A percentile compares a stretch with the other conserved stretches of the same genome.
Evolutionary conservation across 1,140 invertebrate species (phyloP).

Genomic region (Amyelois transitella): DNA sequence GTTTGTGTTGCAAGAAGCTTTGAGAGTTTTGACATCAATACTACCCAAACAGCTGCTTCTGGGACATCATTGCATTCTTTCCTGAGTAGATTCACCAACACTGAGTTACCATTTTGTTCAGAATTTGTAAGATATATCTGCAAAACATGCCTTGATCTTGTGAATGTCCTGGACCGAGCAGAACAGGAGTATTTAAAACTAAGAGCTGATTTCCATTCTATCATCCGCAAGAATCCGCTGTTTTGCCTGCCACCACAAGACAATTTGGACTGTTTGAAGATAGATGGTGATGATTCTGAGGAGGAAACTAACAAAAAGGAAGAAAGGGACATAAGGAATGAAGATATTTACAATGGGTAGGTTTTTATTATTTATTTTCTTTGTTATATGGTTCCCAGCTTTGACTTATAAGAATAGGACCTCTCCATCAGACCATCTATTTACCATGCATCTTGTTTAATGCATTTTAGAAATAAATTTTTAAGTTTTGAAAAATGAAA

Average conservation of each 20-base stretch:
- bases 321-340: too few relatives aligned
- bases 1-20: slow-evolving; percentile 36
- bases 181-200: slow-evolving; percentile 55
- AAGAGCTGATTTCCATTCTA: slow-evolving; percentile 52
- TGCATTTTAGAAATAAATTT: too few relatives aligned
- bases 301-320: too few relatives aligned
- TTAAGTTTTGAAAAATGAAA: too few relatives aligned
- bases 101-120: slow-evolving; percentile 23
- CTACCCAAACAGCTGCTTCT: slow-evolving; percentile 31
- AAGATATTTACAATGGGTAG: too few relatives aligned
- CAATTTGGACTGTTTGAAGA: slow-evolving; percentile 34
- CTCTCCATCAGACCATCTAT: too few relatives aligned
- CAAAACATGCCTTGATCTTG: slow-evolving; percentile 49
- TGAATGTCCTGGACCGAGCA: slow-evolving; percentile 52
- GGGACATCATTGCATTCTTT: slow-evolving; percentile 38
- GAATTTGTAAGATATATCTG: slow-evolving; percentile 42
- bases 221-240: slow-evolving; percentile 56
- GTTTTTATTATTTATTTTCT: too few relatives aligned
- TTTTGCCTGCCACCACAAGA: slow-evolving; percentile 27
- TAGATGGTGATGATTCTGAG: slow-evolving; percentile 8
- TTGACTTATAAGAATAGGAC: too few relatives aligned
- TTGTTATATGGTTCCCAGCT: too few relatives aligned
- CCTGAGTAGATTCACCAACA: slow-evolving; percentile 39
- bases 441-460: too few relatives aligned
- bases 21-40: slow-evolving; percentile 36